Evolutionary conservation across 2,888 invertebrate genomes (phyloP), one percentile per base, ranked within the genome.

Genomic region (Sphaerophoria taeniata): DNA sequence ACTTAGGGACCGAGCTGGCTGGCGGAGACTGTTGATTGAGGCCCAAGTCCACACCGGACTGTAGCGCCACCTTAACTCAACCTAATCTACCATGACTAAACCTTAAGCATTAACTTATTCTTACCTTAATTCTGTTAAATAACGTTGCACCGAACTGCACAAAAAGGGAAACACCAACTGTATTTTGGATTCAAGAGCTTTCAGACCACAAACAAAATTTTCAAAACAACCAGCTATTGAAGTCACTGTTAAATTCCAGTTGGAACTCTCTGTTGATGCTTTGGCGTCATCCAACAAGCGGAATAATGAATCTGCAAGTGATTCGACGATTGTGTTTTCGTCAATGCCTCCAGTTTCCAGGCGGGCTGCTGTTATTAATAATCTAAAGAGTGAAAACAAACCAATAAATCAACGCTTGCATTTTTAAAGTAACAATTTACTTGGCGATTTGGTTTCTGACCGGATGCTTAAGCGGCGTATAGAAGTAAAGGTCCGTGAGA

Each of bases 381-480:
- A 55, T 49, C 85, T 85, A 24, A 4, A 61, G 70, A 47, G 11
- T 34, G 11, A 65, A 11, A 39, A 58, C 49, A 7, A 36, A 45
- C 0, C n/a, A 45, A 65, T 49, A 33, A 33, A 33, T 72, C n/a
- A n/a, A n/a, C n/a, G n/a, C n/a, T n/a, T n/a, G n/a, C n/a, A n/a
- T n/a, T n/a, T n/a, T 24, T 65, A 47, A 78, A 51, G 43, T 31
- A 72, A 88, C 89, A n/a, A n/a, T n/a, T 87, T 88, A 92, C 93
- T 91, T 92, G 16, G 89, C 79, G 24, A 91, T 87, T 76, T 91
- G 89, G 88, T 91, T 91, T 61, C 92, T 91, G 16, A 92, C 89
- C 6, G 92, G 91, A 88, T 92, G 92, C 80, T 92, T 92, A 0
- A 90, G 87, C 0, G 92, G 90, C 45, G 89, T 89, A 72, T 88